phyloP scores from a whole-genome alignment of 1,140 invertebrate genomes.

The Drosophila sturtevanti region DNA sequence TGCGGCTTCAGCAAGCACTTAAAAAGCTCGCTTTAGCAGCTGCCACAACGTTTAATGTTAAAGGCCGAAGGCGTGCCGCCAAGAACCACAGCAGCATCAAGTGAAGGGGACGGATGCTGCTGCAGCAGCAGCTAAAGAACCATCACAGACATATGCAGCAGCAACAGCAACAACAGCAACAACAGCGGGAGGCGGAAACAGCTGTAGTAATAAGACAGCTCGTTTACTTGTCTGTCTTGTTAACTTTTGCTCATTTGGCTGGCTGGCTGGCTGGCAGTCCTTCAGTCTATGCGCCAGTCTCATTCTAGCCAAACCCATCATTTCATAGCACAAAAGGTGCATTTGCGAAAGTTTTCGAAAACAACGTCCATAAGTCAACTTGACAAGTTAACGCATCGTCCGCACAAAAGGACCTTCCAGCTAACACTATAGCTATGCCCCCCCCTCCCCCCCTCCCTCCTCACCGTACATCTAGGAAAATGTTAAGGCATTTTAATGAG shows the following conservation, averaged over 20 bases:
- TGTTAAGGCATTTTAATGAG: slow-evolving; percentile 37
- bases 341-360: slow-evolving; percentile 27
- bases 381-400: slow-evolving; percentile 64
- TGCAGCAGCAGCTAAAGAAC: not conserved
- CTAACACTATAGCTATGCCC: not conserved
- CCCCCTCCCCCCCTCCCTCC: no score
- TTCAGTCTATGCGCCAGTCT: not conserved
- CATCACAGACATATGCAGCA: slow-evolving; percentile 7
- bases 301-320: not conserved
- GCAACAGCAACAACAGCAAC: slow-evolving; percentile 35
- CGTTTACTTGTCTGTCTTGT: slow-evolving; percentile 58
- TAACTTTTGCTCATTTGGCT: slow-evolving; percentile 75
- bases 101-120: no score
- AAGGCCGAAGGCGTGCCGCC: slow-evolving; percentile 28
- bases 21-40: slow-evolving; percentile 37
- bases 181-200: slow-evolving; percentile 27
- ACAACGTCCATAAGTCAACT: slow-evolving; percentile 55
- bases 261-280: no score
- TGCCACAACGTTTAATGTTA: slow-evolving; percentile 50
- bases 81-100: slow-evolving; percentile 40
- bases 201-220: slow-evolving; percentile 77
- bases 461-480: no score
- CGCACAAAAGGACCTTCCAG: not conserved
- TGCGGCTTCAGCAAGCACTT: slow-evolving; percentile 50
- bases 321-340: slow-evolving; percentile 28